A percentile compares a stretch with the other conserved stretches of the same genome.
Evolutionary conservation across 2,113 vertebrate species (phyloP).

Genomic region (Poeciliopsis prolifica): DNA sequence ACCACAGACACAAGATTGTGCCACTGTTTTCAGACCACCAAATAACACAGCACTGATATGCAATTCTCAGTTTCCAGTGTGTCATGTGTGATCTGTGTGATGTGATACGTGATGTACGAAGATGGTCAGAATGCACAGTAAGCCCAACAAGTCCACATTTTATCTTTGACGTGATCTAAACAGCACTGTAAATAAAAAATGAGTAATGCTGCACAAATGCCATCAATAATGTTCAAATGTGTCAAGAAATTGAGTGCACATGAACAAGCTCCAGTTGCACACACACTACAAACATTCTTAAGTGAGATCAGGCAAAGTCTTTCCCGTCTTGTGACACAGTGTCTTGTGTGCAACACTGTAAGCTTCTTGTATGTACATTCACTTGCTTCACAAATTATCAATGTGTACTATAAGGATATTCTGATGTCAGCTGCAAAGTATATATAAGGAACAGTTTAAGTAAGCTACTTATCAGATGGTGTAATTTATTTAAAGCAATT

Average conservation of each 20-base stretch:
- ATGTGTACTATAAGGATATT: slow-evolving; percentile 44
- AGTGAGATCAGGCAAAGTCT: slow-evolving; percentile 50
- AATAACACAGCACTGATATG: slow-evolving; percentile 22
- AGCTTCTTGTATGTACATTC: slow-evolving; percentile 50
- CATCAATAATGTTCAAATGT: slow-evolving; percentile 37
- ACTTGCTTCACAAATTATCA: slow-evolving; percentile 45
- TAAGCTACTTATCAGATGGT: slow-evolving; percentile 61
- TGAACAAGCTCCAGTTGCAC: slow-evolving; percentile 44
- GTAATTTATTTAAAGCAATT: slow-evolving; percentile 69
- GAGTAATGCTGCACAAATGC: slow-evolving; percentile 45
- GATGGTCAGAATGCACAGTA: slow-evolving; percentile 18
- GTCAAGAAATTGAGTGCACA: slow-evolving; percentile 48
- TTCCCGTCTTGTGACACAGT: slow-evolving; percentile 58
- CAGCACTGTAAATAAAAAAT: slow-evolving; percentile 60
- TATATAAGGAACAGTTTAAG: slow-evolving; percentile 42
- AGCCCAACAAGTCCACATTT: slow-evolving; percentile 23
- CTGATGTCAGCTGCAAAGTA: slow-evolving; percentile 34
- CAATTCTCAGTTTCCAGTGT: slow-evolving; percentile 12
- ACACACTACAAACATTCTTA: slow-evolving; percentile 47
- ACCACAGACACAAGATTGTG: slow-evolving; percentile 19
- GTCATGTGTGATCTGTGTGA: slow-evolving; percentile 34
- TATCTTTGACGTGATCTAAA: slow-evolving; percentile 26
- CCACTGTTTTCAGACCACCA: slow-evolving; percentile 9
- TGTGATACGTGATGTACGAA: slow-evolving; percentile 31
- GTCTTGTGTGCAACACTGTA: slow-evolving; percentile 41